phyloP scores from a whole-genome alignment of 2,797 vertebrate genomes.

The Ptychadena robeensis region DNA sequence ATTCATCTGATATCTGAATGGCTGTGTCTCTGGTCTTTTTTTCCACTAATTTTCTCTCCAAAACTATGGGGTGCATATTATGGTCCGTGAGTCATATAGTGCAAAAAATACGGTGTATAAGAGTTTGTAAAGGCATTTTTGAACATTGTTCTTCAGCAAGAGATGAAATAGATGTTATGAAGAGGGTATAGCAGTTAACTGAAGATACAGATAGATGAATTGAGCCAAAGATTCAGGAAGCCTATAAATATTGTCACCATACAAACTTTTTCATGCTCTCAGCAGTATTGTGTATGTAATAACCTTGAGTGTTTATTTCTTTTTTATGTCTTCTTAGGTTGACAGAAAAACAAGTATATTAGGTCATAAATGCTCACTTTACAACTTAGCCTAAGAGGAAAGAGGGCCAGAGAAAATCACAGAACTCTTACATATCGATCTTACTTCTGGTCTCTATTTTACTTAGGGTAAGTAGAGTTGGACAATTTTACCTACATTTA shows the following conservation, averaged over 20 bases:
- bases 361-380: slow-evolving; percentile 31
- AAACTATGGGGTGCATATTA: no score
- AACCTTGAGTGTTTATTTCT: slow-evolving; percentile 41
- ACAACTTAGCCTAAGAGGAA: slow-evolving; percentile 15
- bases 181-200: neutral
- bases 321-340: slow-evolving; percentile 6
- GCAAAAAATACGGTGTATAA: no score
- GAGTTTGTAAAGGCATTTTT: no score
- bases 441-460: no score
- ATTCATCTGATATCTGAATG: no score
- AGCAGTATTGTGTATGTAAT: slow-evolving; percentile 13
- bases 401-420: slow-evolving; percentile 7
- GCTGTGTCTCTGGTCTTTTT: no score
- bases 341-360: slow-evolving; percentile 52
- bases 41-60: no score
- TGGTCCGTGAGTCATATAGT: no score
- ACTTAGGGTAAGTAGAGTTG: no score
- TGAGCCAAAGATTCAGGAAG: neutral
- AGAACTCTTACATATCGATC: neutral
- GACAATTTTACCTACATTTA: no score
- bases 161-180: neutral
- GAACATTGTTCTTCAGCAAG: neutral
- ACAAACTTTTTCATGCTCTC: slow-evolving; percentile 20
- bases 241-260: slow-evolving; percentile 6
- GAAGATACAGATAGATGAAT: neutral